These are phyloP conservation scores for Galerucella calmariensis DNA, from an alignment of 2,888 invertebrate species.

Conservation along the genomic window DNA sequence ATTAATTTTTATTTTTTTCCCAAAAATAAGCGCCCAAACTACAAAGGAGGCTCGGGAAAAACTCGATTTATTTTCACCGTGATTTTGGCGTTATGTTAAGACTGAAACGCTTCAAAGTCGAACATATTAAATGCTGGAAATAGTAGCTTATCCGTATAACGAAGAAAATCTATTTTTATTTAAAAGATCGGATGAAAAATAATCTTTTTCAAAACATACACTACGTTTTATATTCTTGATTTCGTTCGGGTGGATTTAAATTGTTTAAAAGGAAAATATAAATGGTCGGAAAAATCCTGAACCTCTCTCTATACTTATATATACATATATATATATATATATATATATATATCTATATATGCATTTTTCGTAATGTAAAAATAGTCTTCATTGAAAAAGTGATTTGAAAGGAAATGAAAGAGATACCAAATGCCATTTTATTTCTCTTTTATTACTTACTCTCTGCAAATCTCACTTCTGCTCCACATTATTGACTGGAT, in stretches of 20 bases:
- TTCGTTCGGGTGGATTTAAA: too few relatives aligned
- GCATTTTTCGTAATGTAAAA: background rate
- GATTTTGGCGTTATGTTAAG: constrained; percentile 22
- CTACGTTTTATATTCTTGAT: too few relatives aligned
- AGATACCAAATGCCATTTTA: constrained; percentile 1
- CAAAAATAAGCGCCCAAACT: constrained; percentile 12
- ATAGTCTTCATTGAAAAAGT: constrained; percentile 1
- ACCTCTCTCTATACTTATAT: background rate
- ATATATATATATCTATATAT: too few relatives aligned
- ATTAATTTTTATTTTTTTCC: background rate
- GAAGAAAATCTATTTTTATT: constrained; percentile 8
- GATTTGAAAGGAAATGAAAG: constrained; percentile 1
- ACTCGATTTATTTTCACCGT: constrained; percentile 27
- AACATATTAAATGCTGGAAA: constrained; percentile 10
- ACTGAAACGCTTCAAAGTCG: background rate
- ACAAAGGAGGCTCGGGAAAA: constrained; percentile 18
- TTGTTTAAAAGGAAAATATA: too few relatives aligned
- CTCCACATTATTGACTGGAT: constrained; percentile 7
- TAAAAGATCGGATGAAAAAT: background rate
- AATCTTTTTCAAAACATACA: too few relatives aligned
- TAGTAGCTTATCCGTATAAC: constrained; percentile 1
- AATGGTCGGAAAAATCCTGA: too few relatives aligned
- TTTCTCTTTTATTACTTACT: constrained; percentile 6
- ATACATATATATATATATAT: too few relatives aligned
- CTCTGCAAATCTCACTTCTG: background rate